Evolutionary conservation across 1,140 invertebrate genomes (phyloP).

Genomic region (Pogonus chalceus): DNA sequence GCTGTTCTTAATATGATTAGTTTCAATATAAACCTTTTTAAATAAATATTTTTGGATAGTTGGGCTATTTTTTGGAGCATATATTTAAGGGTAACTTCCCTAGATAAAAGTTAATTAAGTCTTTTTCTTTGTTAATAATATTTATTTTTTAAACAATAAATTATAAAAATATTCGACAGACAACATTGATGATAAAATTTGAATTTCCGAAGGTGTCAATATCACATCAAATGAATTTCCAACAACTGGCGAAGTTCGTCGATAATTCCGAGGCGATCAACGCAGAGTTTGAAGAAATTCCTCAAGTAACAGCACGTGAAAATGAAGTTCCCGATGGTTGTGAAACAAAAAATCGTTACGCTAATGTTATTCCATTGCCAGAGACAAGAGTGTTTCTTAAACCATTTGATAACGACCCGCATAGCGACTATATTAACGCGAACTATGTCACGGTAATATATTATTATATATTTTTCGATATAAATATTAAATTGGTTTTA

Average conservation of each 20-base stretch:
- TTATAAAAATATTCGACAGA: no score
- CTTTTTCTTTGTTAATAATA: no score
- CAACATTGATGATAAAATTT: no score
- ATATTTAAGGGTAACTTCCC: no score
- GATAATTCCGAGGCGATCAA: slow-evolving; percentile 59
- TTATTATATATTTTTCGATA: slow-evolving; percentile 1
- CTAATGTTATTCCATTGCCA: slow-evolving; percentile 85
- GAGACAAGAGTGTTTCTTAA: slow-evolving; percentile 73
- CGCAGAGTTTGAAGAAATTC: slow-evolving; percentile 70
- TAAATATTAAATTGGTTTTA: slow-evolving; percentile 4
- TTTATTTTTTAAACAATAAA: no score
- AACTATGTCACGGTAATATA: slow-evolving; percentile 70
- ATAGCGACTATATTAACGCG: slow-evolving; percentile 86
- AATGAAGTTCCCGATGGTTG: slow-evolving; percentile 77
- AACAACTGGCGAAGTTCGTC: slow-evolving; percentile 61
- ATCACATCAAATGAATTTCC: slow-evolving; percentile 62
- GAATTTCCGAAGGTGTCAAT: slow-evolving; percentile 47
- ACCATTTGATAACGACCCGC: slow-evolving; percentile 56
- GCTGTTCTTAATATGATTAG: no score
- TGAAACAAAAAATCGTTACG: slow-evolving; percentile 86
- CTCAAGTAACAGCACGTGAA: slow-evolving; percentile 60
- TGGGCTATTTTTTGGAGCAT: no score
- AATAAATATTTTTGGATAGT: no score
- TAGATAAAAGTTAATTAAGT: no score
- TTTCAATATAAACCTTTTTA: no score